phyloP scores from a whole-genome alignment of 1,140 invertebrate species.

The Zaprionus nigranus region DNA sequence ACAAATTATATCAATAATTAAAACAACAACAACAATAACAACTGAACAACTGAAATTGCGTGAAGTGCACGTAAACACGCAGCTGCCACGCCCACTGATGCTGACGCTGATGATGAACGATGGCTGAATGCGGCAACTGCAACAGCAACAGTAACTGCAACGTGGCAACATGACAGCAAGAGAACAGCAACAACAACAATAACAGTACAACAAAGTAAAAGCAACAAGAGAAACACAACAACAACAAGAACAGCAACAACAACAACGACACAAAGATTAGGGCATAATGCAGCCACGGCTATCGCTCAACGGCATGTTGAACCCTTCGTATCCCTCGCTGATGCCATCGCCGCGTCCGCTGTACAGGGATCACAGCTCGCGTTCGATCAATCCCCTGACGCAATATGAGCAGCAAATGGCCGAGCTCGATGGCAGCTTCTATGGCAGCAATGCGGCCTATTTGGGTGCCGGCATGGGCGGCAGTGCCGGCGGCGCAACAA shows the following conservation, averaged over 20 bases:
- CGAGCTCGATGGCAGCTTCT: slow-evolving; percentile 78
- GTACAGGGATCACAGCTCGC: slow-evolving; percentile 76
- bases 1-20: slow-evolving; percentile 7
- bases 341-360: slow-evolving; percentile 81
- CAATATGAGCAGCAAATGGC: slow-evolving; percentile 82
- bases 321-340: slow-evolving; percentile 73
- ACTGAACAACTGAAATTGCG: neutral
- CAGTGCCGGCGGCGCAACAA: slow-evolving; percentile 68
- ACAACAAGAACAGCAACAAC: slow-evolving; percentile 13
- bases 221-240: slow-evolving; percentile 28
- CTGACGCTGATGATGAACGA: slow-evolving; percentile 58
- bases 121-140: slow-evolving; percentile 36
- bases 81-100: slow-evolving; percentile 45
- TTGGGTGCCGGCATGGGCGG: slow-evolving; percentile 72
- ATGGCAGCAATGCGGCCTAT: slow-evolving; percentile 73
- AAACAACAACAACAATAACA: neutral
- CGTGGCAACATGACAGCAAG: slow-evolving; percentile 47
- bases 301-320: slow-evolving; percentile 79
- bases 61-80: slow-evolving; percentile 1
- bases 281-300: slow-evolving; percentile 80
- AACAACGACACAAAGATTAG: slow-evolving; percentile 46
- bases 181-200: slow-evolving; percentile 37
- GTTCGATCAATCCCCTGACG: slow-evolving; percentile 81
- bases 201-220: slow-evolving; percentile 28
- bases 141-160: slow-evolving; percentile 11